Conservation (phyloP, 2,113 vertebrate genomes). For the Cariama cristata region DNA sequence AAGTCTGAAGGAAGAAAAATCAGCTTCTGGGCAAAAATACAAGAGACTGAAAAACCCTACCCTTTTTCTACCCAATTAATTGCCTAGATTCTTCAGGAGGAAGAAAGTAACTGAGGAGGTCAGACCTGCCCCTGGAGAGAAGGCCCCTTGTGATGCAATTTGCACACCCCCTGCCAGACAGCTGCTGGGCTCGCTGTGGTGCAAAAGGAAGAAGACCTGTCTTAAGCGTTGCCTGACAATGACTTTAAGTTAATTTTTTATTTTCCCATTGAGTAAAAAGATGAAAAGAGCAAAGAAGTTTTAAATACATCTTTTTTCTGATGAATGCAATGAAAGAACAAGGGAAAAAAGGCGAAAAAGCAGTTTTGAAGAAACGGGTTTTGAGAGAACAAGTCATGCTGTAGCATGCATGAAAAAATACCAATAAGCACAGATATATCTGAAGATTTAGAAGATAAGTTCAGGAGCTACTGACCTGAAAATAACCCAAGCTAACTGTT, state of each 20-base stretch:
- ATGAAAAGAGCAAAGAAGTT: neutral
- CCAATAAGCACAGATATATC: neutral
- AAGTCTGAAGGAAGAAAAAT: neutral
- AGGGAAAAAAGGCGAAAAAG: neutral
- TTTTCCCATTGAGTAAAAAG: neutral
- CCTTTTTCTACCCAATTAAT: neutral
- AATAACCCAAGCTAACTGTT: neutral
- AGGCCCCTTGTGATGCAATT: neutral
- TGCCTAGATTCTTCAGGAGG: neutral
- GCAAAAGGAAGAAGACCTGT: neutral
- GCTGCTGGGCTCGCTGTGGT: neutral
- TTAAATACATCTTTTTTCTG: neutral
- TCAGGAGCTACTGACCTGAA: neutral
- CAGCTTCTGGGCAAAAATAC: neutral
- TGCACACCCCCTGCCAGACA: neutral
- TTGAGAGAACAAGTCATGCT: neutral
- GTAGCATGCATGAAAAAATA: neutral
- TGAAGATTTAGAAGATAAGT: neutral
- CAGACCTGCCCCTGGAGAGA: neutral
- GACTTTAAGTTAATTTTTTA: neutral
- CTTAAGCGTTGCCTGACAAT: neutral
- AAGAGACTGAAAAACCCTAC: fast-evolving
- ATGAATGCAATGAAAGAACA: neutral
- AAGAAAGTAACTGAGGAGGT: neutral
- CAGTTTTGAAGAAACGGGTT: neutral